These are phyloP conservation scores for Pseudochirops cupreus DNA, from an alignment of 2,797 vertebrate species.

Conservation along the genomic window DNA sequence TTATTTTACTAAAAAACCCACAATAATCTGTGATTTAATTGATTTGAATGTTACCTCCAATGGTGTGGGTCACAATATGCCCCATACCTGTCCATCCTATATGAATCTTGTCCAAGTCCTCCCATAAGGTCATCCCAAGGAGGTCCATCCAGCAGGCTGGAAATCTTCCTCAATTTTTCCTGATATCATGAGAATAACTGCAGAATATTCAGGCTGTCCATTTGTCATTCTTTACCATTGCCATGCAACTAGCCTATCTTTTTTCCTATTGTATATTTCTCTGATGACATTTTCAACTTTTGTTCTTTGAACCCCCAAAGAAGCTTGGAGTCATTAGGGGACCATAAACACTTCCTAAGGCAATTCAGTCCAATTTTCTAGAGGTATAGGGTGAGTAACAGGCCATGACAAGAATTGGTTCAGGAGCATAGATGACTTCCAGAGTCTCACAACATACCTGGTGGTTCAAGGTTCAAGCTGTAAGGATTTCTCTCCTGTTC, in stretches of 20 bases:
- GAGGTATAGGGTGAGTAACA: neutral
- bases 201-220: neutral
- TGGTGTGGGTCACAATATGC: too few species aligned
- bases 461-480: neutral
- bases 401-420: neutral
- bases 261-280: neutral
- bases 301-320: neutral
- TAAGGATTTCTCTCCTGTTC: too few species aligned
- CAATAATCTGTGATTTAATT: too few species aligned
- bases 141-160: neutral
- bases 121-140: too few species aligned
- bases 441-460: neutral
- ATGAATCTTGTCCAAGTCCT: too few species aligned
- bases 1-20: too few species aligned
- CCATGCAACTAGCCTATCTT: neutral
- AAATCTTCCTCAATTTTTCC: neutral
- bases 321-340: neutral
- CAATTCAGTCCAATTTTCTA: neutral
- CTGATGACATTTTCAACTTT: neutral
- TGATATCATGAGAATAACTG: neutral
- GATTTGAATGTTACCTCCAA: too few species aligned
- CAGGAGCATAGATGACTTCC: neutral
- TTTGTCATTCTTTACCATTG: too few species aligned
- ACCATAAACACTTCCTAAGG: neutral
- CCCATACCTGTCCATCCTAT: too few species aligned